phyloP scores from a whole-genome alignment of 2,797 vertebrate genomes.

The Sebastiscus albofasciatus region DNA sequence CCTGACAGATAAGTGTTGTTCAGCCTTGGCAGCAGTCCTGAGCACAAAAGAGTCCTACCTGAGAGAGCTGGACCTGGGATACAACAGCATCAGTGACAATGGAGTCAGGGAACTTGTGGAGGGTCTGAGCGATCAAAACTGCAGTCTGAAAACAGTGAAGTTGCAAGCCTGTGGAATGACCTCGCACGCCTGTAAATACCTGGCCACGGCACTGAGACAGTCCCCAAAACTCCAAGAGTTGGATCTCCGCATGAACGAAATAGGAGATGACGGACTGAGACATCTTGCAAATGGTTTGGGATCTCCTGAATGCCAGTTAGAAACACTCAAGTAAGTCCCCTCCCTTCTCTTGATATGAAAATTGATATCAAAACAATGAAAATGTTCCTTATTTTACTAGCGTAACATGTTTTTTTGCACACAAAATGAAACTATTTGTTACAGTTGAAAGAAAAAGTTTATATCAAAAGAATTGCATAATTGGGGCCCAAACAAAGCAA shows the following conservation, averaged over 20 bases:
- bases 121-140: slow-evolving; percentile 25
- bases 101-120: slow-evolving; percentile 39
- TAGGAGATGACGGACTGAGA: slow-evolving; percentile 41
- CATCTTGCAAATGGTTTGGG: slow-evolving; percentile 33
- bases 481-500: background rate
- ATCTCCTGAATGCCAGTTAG: slow-evolving; percentile 20
- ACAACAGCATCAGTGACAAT: slow-evolving; percentile 50
- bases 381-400: background rate
- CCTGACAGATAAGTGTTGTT: slow-evolving; percentile 59
- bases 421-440: background rate
- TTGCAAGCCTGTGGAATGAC: slow-evolving; percentile 47
- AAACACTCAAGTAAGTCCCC: slow-evolving; percentile 44
- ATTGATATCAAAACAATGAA: background rate
- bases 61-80: slow-evolving; percentile 62
- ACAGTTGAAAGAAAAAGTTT: background rate
- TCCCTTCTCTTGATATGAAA: background rate
- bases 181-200: slow-evolving; percentile 8
- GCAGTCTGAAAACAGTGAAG: slow-evolving; percentile 45
- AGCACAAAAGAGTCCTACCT: slow-evolving; percentile 32
- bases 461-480: background rate
- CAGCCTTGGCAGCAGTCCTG: slow-evolving; percentile 34
- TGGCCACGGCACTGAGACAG: slow-evolving; percentile 9
- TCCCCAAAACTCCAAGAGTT: slow-evolving; percentile 34
- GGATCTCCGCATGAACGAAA: slow-evolving; percentile 53
- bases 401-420: background rate